phyloP scores from a whole-genome alignment of 64 coral and sea anemone genomes.

The Exaiptasia diaphana region DNA sequence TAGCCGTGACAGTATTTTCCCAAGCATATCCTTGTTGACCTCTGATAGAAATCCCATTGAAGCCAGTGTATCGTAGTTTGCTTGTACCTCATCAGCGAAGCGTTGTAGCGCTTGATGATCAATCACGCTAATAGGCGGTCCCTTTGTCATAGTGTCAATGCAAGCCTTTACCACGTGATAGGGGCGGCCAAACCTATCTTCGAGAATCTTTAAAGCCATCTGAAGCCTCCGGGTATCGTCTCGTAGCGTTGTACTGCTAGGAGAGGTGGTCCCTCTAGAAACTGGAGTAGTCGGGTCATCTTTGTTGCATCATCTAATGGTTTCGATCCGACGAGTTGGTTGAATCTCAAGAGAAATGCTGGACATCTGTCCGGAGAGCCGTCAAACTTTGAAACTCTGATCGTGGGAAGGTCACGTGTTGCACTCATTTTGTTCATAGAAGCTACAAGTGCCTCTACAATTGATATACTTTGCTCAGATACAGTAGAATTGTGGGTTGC shows the following conservation, averaged over 20 bases:
- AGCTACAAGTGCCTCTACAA: background rate
- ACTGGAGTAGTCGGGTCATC: slow-evolving; percentile 9
- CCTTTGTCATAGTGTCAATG: slow-evolving; percentile 54
- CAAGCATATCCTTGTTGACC: slow-evolving; percentile 37
- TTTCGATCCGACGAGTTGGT: background rate
- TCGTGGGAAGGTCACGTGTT: slow-evolving; percentile 22
- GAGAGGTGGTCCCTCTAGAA: background rate
- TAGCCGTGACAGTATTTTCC: slow-evolving; percentile 19
- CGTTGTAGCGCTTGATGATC: slow-evolving; percentile 34
- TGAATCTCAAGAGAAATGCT: background rate
- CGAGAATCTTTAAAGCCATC: slow-evolving; percentile 28
- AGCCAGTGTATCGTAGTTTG: slow-evolving; percentile 36
- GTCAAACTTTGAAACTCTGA: slow-evolving; percentile 45
- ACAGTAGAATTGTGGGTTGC: background rate
- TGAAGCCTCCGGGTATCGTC: slow-evolving; percentile 14
- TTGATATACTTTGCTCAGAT: background rate
- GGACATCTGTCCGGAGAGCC: slow-evolving; percentile 45
- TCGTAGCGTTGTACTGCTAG: slow-evolving; percentile 13
- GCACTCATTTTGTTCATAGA: slow-evolving; percentile 47
- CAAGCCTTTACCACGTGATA: slow-evolving; percentile 49
- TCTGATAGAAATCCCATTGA: slow-evolving; percentile 25
- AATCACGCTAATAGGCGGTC: slow-evolving; percentile 15
- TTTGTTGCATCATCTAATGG: background rate
- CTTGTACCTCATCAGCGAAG: slow-evolving; percentile 42
- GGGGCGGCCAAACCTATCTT: slow-evolving; percentile 44